phyloP scores from a whole-genome alignment of 2,888 invertebrate species.

The Drosophila niveifrons region DNA sequence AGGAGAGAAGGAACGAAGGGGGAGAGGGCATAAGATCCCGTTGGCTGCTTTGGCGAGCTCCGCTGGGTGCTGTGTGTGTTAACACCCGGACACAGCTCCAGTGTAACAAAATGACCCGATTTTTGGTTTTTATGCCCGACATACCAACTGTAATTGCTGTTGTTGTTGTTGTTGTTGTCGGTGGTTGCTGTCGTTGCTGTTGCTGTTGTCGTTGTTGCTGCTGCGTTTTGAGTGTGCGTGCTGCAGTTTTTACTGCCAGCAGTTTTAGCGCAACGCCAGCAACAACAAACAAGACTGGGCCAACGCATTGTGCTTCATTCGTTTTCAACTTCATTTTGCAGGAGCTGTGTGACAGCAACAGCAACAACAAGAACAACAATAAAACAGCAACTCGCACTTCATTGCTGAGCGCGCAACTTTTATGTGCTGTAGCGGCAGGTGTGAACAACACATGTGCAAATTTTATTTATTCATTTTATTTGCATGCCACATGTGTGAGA shows the following conservation, averaged over 20 bases:
- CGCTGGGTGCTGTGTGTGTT: conserved; percentile 38
- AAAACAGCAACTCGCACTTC: conserved; percentile 50
- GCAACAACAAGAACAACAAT: conserved; percentile 30
- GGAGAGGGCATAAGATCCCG: conserved; percentile 12
- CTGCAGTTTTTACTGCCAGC: conserved; percentile 77
- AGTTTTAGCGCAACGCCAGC: conserved; percentile 45
- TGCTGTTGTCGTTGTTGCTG: conserved; percentile 43
- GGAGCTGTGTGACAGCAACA: conserved; percentile 42
- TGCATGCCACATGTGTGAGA: conserved; percentile 59
- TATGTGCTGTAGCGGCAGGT: conserved; percentile 75
- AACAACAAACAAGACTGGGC: conserved; percentile 36
- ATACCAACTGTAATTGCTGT: conserved; percentile 51
- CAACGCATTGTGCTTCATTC: conserved; percentile 69
- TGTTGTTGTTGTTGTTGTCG: conserved; percentile 22
- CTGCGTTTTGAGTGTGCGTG: conserved; percentile 73
- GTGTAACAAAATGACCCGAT: conserved; percentile 72
- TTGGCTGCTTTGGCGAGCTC: not conserved
- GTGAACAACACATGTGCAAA: conserved; percentile 77
- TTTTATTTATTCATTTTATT: conserved; percentile 82
- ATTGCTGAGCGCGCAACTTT: conserved; percentile 46
- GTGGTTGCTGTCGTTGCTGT: conserved; percentile 29
- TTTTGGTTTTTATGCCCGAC: conserved; percentile 68
- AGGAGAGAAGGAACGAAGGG: conserved; percentile 8
- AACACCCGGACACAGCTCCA: conserved; percentile 33
- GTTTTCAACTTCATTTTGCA: conserved; percentile 73